phyloP scores from a whole-genome alignment of 2,888 invertebrate species.

The Tenthredo mesomela region DNA sequence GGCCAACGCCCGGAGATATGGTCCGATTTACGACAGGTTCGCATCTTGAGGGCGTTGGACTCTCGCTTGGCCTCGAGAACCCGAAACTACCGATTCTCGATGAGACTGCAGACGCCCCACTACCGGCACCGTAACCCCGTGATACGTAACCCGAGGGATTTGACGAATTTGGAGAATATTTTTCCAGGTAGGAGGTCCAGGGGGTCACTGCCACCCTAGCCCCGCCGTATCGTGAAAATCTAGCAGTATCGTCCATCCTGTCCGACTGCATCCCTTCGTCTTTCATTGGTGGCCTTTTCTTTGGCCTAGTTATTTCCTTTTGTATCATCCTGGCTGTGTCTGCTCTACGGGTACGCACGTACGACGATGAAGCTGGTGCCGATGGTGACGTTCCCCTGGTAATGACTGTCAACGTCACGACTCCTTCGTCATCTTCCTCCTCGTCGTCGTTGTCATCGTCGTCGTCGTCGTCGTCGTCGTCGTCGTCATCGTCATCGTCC shows the following conservation, averaged over 20 bases:
- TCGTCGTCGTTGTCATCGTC: slow-evolving; percentile 50
- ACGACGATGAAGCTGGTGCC: slow-evolving; percentile 82
- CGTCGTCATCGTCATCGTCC: slow-evolving; percentile 57
- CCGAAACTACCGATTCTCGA: slow-evolving; percentile 69
- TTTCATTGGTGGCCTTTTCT: slow-evolving; percentile 80
- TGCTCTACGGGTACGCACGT: slow-evolving; percentile 84
- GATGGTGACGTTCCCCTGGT: slow-evolving; percentile 90
- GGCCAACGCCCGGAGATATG: slow-evolving; percentile 51
- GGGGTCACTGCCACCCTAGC: slow-evolving; percentile 82
- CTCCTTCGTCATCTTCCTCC: slow-evolving; percentile 76
- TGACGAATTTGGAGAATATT: slow-evolving; percentile 66
- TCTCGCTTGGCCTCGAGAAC: slow-evolving; percentile 68
- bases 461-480: slow-evolving; percentile 54
- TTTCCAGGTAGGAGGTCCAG: slow-evolving; percentile 83
- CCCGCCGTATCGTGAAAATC: slow-evolving; percentile 82
- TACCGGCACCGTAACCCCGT: slow-evolving; percentile 59
- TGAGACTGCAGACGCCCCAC: slow-evolving; percentile 58
- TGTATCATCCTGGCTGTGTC: slow-evolving; percentile 88
- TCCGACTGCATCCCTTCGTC: slow-evolving; percentile 89
- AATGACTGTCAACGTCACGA: slow-evolving; percentile 82
- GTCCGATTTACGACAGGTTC: slow-evolving; percentile 58
- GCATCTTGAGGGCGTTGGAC: slow-evolving; percentile 58
- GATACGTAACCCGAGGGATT: slow-evolving; percentile 60
- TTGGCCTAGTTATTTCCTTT: slow-evolving; percentile 83
- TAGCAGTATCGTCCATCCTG: slow-evolving; percentile 84